phyloP scores from a whole-genome alignment of 2,797 vertebrate species.

The Eutrigla gurnardus region DNA sequence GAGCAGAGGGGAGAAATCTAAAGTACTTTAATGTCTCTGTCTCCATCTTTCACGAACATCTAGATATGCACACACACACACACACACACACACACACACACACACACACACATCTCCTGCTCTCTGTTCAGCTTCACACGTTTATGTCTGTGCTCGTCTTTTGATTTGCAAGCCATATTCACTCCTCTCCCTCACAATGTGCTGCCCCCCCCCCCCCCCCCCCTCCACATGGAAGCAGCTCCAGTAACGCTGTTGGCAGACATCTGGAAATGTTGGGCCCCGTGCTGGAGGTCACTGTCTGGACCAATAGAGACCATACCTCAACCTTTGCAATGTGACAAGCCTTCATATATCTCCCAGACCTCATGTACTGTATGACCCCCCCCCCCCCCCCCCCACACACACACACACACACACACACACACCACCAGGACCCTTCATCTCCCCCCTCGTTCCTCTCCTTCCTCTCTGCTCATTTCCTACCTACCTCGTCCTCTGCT shows the following conservation, averaged over 20 bases:
- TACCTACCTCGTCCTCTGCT: conserved; percentile 17
- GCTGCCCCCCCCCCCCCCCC: neutral
- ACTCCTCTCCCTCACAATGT: conserved; percentile 49
- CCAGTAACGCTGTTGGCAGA: conserved; percentile 72
- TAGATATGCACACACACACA: conserved; percentile 24
- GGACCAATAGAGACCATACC: conserved; percentile 73
- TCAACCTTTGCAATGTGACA: conserved; percentile 76
- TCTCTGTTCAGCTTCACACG: conserved; percentile 47
- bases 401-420: conserved; percentile 2
- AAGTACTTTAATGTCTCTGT: conserved; percentile 68
- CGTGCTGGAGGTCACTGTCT: conserved; percentile 78
- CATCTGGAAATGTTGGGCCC: conserved; percentile 81
- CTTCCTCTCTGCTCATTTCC: conserved; percentile 23
- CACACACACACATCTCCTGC: conserved; percentile 33
- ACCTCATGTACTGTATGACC: conserved; percentile 59
- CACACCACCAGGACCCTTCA: conserved; percentile 6
- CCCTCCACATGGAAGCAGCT: conserved; percentile 47
- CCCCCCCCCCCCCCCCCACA: conserved; percentile 20
- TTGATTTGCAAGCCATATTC: conserved; percentile 68
- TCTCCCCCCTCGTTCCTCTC: neutral
- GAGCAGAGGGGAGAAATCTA: conserved; percentile 65
- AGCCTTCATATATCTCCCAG: conserved; percentile 72
- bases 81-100: conserved; percentile 8
- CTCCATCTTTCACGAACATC: conserved; percentile 63
- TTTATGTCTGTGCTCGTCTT: conserved; percentile 58